phyloP scores from a whole-genome alignment of 2,888 invertebrate species.

The Tanytarsus gracilentus region DNA sequence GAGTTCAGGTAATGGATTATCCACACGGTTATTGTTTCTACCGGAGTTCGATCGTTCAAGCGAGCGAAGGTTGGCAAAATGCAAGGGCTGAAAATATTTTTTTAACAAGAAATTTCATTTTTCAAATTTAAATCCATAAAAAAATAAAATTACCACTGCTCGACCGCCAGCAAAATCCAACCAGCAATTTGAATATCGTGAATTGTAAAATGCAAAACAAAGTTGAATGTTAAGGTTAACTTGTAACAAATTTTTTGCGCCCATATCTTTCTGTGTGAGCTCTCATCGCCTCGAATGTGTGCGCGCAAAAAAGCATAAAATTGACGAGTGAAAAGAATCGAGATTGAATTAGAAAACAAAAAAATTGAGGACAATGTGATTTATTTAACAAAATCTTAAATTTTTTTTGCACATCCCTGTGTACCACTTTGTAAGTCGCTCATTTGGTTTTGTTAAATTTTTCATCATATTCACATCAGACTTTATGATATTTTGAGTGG shows the following conservation, averaged over 20 bases:
- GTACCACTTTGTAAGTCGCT: neutral
- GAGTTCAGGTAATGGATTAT: conserved; percentile 3
- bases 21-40: neutral
- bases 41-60: neutral
- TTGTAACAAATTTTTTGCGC: conserved; percentile 18
- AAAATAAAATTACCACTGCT: no score
- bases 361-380: no score
- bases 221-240: conserved; percentile 24
- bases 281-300: no score
- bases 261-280: neutral
- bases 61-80: no score
- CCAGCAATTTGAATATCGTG: conserved; percentile 22
- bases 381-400: neutral
- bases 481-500: neutral
- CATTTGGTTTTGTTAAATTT: neutral
- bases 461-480: no score
- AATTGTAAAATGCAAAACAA: neutral
- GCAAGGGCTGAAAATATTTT: neutral
- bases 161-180: no score
- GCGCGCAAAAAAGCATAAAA: neutral
- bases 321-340: conserved; percentile 1
- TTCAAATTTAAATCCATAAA: neutral
- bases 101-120: neutral
- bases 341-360: no score
- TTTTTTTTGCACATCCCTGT: neutral